These are phyloP conservation scores for Turnix velox DNA, from an alignment of 2,113 vertebrate species.

Conservation along the genomic window DNA sequence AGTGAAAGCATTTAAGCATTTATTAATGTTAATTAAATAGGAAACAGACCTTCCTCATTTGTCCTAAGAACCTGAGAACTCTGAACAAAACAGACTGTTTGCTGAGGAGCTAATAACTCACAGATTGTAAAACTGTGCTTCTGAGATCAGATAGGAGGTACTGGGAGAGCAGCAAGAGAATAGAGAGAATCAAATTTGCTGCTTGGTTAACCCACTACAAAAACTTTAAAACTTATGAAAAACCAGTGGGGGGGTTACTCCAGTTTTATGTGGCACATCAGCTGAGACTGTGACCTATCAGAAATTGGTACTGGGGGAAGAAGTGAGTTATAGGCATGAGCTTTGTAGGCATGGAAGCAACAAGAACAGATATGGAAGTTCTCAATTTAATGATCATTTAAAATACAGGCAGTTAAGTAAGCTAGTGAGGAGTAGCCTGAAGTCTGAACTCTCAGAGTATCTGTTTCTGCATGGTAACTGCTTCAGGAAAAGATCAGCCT, in stretches of 20 bases:
- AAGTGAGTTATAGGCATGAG: not conserved
- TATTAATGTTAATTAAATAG: slow-evolving; percentile 14
- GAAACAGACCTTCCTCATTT: not conserved
- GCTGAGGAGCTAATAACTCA: not conserved
- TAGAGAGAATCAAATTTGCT: not conserved
- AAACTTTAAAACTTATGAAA: not conserved
- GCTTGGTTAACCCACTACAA: not conserved
- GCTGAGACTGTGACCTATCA: not conserved
- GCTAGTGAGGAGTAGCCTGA: not conserved
- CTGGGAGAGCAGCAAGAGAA: not conserved
- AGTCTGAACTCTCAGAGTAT: not conserved
- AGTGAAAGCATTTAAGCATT: not conserved
- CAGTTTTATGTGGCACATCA: not conserved
- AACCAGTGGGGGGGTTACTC: not conserved
- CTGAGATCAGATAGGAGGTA: not conserved
- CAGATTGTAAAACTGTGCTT: not conserved
- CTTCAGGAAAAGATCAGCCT: not conserved
- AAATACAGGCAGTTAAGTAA: not conserved
- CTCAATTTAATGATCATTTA: not conserved
- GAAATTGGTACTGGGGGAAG: not conserved
- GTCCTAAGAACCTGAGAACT: not conserved
- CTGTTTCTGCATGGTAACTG: not conserved
- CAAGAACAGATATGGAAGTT: not conserved
- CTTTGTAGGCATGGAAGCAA: not conserved
- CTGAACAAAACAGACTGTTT: not conserved